Percentiles rank a stretch among this genome's conserved stretches.
Conservation (phyloP, 2,888 invertebrate genomes). For the Agrochola lychnidis region DNA sequence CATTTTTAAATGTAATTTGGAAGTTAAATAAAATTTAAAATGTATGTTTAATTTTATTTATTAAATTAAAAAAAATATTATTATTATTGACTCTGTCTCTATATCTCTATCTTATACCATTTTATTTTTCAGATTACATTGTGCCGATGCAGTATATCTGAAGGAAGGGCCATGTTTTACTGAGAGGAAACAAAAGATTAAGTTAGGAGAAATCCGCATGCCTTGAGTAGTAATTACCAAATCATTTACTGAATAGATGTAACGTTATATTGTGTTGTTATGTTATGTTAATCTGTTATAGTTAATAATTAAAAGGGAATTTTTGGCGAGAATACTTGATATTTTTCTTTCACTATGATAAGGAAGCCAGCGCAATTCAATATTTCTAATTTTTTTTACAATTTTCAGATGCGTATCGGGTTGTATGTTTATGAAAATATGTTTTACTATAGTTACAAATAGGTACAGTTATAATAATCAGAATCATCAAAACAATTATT, state of each 20-base stretch:
- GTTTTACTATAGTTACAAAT: too few relatives aligned
- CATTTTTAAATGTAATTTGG: too few relatives aligned
- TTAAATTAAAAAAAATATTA: too few relatives aligned
- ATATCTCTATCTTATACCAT: not conserved
- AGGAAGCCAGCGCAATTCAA: too few relatives aligned
- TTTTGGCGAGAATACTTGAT: not conserved
- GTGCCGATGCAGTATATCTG: constrained; percentile 27
- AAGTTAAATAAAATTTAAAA: too few relatives aligned
- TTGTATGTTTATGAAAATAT: too few relatives aligned
- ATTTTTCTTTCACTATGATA: not conserved
- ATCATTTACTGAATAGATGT: not conserved
- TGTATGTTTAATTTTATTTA: too few relatives aligned
- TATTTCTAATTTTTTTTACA: too few relatives aligned
- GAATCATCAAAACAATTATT: too few relatives aligned
- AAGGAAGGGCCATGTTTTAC: constrained; percentile 12
- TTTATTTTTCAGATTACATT: constrained; percentile 30
- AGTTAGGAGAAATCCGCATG: not conserved
- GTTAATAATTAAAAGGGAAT: not conserved
- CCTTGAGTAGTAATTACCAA: not conserved
- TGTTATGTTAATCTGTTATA: not conserved
- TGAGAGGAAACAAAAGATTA: not conserved
- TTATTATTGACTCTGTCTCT: too few relatives aligned
- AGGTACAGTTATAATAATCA: too few relatives aligned
- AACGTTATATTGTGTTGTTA: not conserved
- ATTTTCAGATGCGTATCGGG: too few relatives aligned